A percentile compares a stretch with the other conserved stretches of the same genome.
These are phyloP conservation scores for Campaea margaritaria DNA, from an alignment of 2,888 invertebrate species.

Conservation along the genomic window DNA sequence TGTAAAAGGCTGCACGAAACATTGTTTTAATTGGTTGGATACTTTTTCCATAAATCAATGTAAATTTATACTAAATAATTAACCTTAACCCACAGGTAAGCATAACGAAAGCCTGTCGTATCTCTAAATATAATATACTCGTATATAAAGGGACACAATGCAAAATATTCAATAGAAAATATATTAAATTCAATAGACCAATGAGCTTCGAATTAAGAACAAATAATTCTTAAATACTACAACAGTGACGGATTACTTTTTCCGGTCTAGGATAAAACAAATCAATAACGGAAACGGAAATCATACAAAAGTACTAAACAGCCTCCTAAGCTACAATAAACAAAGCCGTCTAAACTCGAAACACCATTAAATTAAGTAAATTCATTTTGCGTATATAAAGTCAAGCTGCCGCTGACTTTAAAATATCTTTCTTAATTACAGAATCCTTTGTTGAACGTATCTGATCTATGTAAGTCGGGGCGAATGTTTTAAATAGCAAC, in stretches of 20 bases:
- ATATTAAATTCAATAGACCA: too few species aligned
- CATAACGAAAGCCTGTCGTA: too few species aligned
- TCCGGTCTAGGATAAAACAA: background rate
- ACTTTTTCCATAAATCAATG: conserved; percentile 9
- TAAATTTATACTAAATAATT: background rate
- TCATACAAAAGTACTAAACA: conserved; percentile 13
- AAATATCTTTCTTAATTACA: conserved; percentile 85
- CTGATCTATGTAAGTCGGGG: conserved; percentile 85
- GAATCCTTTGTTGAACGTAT: conserved; percentile 85
- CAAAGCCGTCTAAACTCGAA: conserved; percentile 63
- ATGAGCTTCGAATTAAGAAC: too few species aligned
- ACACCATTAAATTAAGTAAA: conserved; percentile 79
- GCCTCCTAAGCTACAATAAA: conserved; percentile 43
- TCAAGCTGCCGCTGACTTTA: conserved; percentile 83
- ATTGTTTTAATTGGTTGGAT: conserved; percentile 24
- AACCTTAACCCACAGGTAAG: background rate
- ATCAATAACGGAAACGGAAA: conserved; percentile 1
- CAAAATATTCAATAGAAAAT: too few species aligned
- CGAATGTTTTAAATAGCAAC: conserved; percentile 83
- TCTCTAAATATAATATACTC: too few species aligned
- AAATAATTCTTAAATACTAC: too few species aligned
- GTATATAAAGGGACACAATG: too few species aligned
- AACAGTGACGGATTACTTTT: too few species aligned
- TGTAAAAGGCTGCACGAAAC: conserved; percentile 16
- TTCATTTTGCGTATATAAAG: conserved; percentile 81